These are phyloP conservation scores for Orthosia gothica DNA, from an alignment of 2,888 invertebrate species.

Conservation along the genomic window DNA sequence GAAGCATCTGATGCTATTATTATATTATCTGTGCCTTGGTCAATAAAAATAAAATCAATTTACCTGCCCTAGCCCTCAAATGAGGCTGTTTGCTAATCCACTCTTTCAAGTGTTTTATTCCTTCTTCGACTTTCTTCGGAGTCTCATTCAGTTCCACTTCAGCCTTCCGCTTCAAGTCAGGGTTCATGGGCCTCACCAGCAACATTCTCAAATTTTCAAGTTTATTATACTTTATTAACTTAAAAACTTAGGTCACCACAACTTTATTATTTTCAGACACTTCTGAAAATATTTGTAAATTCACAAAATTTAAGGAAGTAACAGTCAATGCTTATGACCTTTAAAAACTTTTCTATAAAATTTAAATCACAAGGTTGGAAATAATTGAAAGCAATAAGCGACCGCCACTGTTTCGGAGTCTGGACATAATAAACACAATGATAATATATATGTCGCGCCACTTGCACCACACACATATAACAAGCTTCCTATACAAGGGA, in stretches of 20 bases:
- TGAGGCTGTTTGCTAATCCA: constrained; percentile 91
- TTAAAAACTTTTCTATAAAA: neutral
- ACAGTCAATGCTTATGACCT: neutral
- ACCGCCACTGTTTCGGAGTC: constrained; percentile 1
- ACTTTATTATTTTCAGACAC: neutral
- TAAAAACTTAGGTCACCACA: neutral
- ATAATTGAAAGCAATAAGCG: neutral
- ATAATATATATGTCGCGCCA: neutral
- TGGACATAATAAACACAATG: constrained; percentile 9
- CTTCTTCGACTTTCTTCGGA: constrained; percentile 83
- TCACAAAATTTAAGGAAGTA: neutral
- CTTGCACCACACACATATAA: constrained; percentile 5
- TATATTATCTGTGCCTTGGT: no score
- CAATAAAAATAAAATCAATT: neutral
- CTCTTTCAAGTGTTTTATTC: constrained; percentile 87
- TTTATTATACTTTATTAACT: neutral
- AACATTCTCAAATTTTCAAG: constrained; percentile 66
- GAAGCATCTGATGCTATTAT: no score
- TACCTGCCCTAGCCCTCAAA: constrained; percentile 82
- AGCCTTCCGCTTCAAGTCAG: constrained; percentile 82
- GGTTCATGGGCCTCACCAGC: constrained; percentile 72
- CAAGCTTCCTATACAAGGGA: neutral
- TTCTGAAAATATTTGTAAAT: neutral
- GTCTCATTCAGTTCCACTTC: constrained; percentile 90
- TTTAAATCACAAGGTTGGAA: constrained; percentile 2